phyloP scores from a whole-genome alignment of 2,888 invertebrate genomes.

The Chorisops tibialis region DNA sequence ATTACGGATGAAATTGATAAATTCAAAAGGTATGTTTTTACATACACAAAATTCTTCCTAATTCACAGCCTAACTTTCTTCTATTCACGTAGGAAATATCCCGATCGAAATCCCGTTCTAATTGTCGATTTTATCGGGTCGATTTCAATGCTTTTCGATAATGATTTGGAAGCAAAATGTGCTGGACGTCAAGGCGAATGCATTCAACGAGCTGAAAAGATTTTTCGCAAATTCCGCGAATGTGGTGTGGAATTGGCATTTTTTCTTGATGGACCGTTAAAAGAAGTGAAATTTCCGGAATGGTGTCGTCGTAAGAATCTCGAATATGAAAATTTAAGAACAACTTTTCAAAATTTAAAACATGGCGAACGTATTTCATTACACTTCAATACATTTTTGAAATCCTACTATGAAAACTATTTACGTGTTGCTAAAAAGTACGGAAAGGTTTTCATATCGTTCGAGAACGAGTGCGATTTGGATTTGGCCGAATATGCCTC shows the following conservation, averaged over 20 bases:
- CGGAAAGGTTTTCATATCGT: conserved; percentile 27
- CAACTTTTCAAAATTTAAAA: conserved; percentile 18
- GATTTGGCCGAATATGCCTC: conserved; percentile 28
- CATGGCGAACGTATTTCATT: background rate
- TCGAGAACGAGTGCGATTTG: conserved; percentile 29
- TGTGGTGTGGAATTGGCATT: conserved; percentile 23
- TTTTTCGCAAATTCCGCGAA: conserved; percentile 26
- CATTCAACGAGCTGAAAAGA: background rate
- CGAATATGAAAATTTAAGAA: conserved; percentile 15
- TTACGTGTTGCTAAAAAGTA: conserved; percentile 24
- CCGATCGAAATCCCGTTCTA: conserved; percentile 17
- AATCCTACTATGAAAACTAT: conserved; percentile 23
- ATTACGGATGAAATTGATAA: background rate
- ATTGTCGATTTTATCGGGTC: conserved; percentile 28
- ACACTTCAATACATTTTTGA: conserved; percentile 8
- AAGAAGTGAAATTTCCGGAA: conserved; percentile 20
- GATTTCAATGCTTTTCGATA: conserved; percentile 9
- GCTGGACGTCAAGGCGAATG: conserved; percentile 26
- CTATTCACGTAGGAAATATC: conserved; percentile 14
- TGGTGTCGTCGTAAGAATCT: conserved; percentile 17
- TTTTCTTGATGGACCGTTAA: conserved; percentile 31
- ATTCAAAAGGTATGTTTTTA: background rate
- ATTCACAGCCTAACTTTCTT: conserved; percentile 1
- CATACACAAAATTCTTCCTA: background rate
- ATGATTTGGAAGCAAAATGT: conserved; percentile 17